Evolutionary conservation across 2,888 invertebrate genomes (phyloP), one percentile per base, ranked within the genome.

Genomic region (Torymus tubicola): DNA sequence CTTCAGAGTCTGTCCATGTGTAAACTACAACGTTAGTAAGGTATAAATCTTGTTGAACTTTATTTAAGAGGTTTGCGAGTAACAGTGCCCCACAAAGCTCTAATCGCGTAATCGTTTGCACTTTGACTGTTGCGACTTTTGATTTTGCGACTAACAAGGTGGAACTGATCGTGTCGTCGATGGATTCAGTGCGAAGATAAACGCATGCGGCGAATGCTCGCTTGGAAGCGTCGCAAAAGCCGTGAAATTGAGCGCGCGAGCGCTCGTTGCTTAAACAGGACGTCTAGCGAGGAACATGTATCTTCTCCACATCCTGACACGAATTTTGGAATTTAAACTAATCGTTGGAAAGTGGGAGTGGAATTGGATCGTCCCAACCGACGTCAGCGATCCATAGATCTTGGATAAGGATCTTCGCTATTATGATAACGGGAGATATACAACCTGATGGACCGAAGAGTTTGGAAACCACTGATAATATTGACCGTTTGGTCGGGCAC

Each of bases 211-310:
- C 81, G 50, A 80, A 80, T 1, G 83, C 78, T 0, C 77, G 53
- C 21, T 67, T 53, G 11, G 81, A 83, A 0, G 82, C 83, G 24
- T 84, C 82, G 2, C 80, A 61, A 31, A 82, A 81, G 11, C 81
- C 82, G 16, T 83, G 82, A 2, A 83, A 68, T 13, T 24, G 60
- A 5, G 10, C 10, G 10, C 8, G 55, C 31, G 2, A 21, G 14
- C 12, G 31, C 50, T 2, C 77, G 69, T 8, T 81, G 18, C 81
- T 77, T 81, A 50, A 64, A 10, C 1, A 14, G 5, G 0, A 71
- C 10, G 0, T n/a, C n/a, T 2, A 71, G 13, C 5, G 4, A 12
- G 2, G 53, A 1, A 24, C 2, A 24, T 3, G 0, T 57, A 42
- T 2, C 11, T 16, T 21, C 2, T 13, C n/a, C 65, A 21, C n/a